Percentiles rank a stretch among this genome's conserved stretches.
phyloP scores from a whole-genome alignment of 2,113 vertebrate species.

The Nycticorax nycticorax region DNA sequence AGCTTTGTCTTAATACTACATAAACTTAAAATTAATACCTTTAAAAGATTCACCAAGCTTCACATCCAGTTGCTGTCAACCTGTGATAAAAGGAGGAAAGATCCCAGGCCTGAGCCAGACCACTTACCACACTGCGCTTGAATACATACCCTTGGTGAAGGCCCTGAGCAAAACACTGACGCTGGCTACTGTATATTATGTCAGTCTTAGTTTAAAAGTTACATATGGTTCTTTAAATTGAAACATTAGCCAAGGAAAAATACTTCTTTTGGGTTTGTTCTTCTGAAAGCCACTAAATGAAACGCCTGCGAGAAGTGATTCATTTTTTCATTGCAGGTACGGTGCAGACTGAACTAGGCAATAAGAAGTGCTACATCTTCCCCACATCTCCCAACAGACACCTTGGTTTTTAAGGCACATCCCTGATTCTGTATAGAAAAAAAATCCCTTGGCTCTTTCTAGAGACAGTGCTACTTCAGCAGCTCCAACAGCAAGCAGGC shows the following conservation, averaged over 20 bases:
- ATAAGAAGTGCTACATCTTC: neutral
- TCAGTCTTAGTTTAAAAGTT: neutral
- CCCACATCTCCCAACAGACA: neutral
- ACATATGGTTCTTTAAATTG: neutral
- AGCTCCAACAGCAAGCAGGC: neutral
- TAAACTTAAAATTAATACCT: neutral
- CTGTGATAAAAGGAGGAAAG: neutral
- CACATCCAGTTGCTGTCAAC: neutral
- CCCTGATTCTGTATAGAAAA: neutral
- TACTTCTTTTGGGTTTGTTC: neutral
- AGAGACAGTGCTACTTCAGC: neutral
- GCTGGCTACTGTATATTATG: neutral
- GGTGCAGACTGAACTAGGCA: neutral
- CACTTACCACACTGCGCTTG: fast-evolving
- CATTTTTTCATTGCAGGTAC: neutral
- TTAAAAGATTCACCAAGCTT: neutral
- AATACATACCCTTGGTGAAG: neutral
- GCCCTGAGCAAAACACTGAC: neutral
- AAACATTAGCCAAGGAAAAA: neutral
- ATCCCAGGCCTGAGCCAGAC: neutral
- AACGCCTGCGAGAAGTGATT: neutral
- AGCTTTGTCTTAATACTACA: neutral
- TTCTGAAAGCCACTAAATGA: neutral
- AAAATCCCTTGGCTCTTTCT: neutral
- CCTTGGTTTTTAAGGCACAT: neutral